Base-by-base conservation (phyloP, 2,888 invertebrate genomes). In the Deilephila elpenor region DNA sequence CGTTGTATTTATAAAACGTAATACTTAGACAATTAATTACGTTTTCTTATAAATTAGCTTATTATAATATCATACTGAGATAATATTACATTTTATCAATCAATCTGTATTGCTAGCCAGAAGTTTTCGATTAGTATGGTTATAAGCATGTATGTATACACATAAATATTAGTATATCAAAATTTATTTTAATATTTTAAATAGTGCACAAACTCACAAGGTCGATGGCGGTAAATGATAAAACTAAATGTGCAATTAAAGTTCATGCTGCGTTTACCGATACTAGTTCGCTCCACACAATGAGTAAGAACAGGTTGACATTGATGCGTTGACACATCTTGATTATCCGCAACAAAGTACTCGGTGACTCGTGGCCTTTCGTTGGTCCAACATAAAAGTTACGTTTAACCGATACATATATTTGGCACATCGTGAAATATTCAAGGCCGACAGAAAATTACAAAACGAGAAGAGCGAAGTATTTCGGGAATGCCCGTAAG, bases 271-370 rank as follows among this genome's bases (percentile, higher is more conserved):
- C 25, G 67, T 67, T 25, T 17, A 17, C 25, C 25, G 37, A 64
- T 53, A 64, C 34, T 78, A 70, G 32, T 72, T 37, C 29, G 71
- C 71, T 71, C 78, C 61, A 77, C 80, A 83, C 76, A 81, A 84
- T 81, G 80, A 78, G 77, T 78, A 83, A 77, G 78, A 83, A 83
- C 86, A 87, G 80, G 87, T 88, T 87, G 86, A 86, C 86, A 87
- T 85, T 87, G 86, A 84, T 82, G 80, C 80, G 77, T 78, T 72
- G 74, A 44, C 74, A 73, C 78, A 78, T 82, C 77, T 80, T 79
- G 80, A 83, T 81, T 82, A 83, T 56, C 79, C 78, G 80, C 78
- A 76, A 44, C 44, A 59, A 76, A 77, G 25, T 17, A 44, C 74
- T 73, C 76, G 73, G 78, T 84, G 86, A 87, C 73, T 86, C 86